Evolutionary conservation across 2,113 vertebrate genomes (phyloP).

Genomic region (Arizona elegans): DNA sequence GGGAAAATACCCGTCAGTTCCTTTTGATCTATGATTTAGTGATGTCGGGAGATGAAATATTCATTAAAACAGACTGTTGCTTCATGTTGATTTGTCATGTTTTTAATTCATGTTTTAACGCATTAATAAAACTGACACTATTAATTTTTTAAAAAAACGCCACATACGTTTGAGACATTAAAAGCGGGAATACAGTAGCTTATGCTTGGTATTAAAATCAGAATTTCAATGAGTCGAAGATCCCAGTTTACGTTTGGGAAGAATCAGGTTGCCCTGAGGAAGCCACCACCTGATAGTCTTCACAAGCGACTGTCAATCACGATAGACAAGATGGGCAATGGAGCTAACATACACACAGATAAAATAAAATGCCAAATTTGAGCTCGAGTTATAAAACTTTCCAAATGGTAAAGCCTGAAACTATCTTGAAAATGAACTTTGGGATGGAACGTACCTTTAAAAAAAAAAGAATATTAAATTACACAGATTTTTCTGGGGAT

Average conservation of each 20-base stretch:
- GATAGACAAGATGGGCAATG: not conserved
- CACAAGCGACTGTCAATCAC: not conserved
- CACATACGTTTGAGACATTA: conserved; percentile 62
- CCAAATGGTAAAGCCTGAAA: not conserved
- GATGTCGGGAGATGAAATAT: conserved; percentile 69
- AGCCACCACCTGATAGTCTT: not conserved
- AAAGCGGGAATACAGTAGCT: not conserved
- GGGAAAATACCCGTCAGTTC: conserved; percentile 29
- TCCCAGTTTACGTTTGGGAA: not conserved
- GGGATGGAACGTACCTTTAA: not conserved
- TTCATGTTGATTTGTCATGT: conserved; percentile 73
- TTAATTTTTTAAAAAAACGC: conserved; percentile 61
- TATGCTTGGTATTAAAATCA: conserved; percentile 43
- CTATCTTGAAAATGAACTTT: not conserved
- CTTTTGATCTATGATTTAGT: conserved; percentile 73
- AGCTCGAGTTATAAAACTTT: not conserved
- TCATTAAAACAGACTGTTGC: conserved; percentile 74
- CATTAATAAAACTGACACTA: conserved; percentile 75
- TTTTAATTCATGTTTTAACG: conserved; percentile 77
- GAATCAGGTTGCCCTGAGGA: not conserved
- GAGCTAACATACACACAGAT: not conserved
- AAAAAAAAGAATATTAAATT: not conserved
- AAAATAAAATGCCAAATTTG: not conserved
- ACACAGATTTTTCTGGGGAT: not conserved
- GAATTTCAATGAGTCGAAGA: conserved; percentile 42